Evolutionary conservation across 1,140 invertebrate genomes (phyloP), one percentile per base, ranked within the genome.

Genomic region (Thereuonema tuberculata): DNA sequence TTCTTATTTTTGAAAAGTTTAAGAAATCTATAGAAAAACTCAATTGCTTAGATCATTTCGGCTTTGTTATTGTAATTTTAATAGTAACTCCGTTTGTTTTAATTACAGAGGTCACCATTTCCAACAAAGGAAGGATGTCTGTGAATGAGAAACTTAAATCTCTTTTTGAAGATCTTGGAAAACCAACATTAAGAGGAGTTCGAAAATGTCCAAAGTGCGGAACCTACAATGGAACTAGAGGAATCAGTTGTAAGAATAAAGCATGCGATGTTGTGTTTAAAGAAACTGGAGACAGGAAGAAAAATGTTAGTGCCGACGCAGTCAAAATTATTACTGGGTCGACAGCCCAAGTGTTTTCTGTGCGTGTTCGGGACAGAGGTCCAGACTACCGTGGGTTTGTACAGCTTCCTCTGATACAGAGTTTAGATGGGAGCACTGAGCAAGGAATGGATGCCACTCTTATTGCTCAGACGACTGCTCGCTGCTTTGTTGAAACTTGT

Each of bases 131-230:
- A n/a, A n/a, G n/a, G n/a, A 29, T 28, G 9, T 14, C 20, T 20
- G 61, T 60, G 46, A 63, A 70, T 50, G 68, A 69, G 31, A 76
- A 74, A 65, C 50, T 72, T 9, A 76, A 76, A 65, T 65, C 69
- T 17, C 68, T 79, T 1, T 74, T 80, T 67, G 79, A 72, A 67
- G 84, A 80, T 75, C 73, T 84, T 66, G 85, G 84, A 62, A 84
- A 77, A 71, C 81, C 78, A 62, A 87, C 81, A 57, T 71, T 81
- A 63, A 76, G 82, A 67, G 86, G 86, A 62, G 79, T 88, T 0
- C 75, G 82, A 63, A 86, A 84, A 67, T 89, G 86, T 70, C 82
- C 82, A 1, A 86, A 87, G 69, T 89, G 86, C 77, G 83, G 84
- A 0, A 84, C 81, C 1, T 83, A 81, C 56, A 89, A 88, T 74